These are phyloP conservation scores for Progne subis DNA, from an alignment of 2,113 vertebrate species.

Conservation along the genomic window DNA sequence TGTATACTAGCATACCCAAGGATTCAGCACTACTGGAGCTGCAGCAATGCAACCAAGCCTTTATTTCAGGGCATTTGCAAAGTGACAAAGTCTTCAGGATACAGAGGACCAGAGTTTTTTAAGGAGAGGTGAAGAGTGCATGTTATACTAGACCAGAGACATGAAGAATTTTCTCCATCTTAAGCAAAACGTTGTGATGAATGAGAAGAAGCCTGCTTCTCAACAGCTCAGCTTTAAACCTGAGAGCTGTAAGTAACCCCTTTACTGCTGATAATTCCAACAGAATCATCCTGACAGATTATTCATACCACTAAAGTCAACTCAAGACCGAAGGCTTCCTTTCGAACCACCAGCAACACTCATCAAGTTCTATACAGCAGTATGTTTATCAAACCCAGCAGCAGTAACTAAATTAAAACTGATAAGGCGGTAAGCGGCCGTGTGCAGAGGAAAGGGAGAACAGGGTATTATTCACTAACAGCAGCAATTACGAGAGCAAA, in stretches of 20 bases:
- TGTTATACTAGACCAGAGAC: background rate
- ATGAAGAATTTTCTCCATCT: background rate
- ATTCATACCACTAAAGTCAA: background rate
- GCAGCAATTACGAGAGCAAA: background rate
- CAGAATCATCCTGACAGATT: background rate
- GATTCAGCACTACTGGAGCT: background rate
- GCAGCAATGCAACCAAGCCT: background rate
- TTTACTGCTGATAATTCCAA: background rate
- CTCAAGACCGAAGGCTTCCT: background rate
- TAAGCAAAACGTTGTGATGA: background rate
- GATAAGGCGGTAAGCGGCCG: background rate
- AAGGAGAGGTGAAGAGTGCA: background rate
- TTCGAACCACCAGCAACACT: background rate
- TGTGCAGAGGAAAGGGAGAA: background rate
- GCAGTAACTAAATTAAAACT: background rate
- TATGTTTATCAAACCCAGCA: background rate
- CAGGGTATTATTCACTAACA: background rate
- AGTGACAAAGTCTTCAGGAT: background rate
- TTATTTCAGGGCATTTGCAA: background rate
- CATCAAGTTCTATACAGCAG: background rate
- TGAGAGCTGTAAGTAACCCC: background rate
- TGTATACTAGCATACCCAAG: background rate
- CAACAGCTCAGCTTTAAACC: background rate
- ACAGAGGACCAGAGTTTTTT: background rate
- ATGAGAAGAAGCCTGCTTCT: background rate